A percentile compares a stretch with the other conserved stretches of the same genome.
phyloP scores from a whole-genome alignment of 2,888 invertebrate species.

The Ptychoptera albimana region DNA sequence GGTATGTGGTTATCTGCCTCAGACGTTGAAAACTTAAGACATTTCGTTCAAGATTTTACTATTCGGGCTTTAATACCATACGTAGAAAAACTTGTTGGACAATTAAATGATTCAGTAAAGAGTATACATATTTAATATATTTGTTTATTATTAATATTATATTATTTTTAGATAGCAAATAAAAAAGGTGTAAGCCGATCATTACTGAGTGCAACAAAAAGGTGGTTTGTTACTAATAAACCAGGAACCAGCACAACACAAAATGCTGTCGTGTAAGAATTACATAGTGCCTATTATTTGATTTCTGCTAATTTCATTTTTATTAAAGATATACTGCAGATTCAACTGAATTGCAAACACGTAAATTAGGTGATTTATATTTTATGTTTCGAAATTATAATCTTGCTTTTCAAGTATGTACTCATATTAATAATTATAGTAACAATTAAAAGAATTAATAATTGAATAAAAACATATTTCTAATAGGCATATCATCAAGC shows the following conservation, averaged over 20 bases:
- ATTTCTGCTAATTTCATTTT: conserved; percentile 1
- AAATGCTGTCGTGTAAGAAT: conserved; percentile 68
- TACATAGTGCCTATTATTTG: background rate
- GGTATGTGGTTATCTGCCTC: conserved; percentile 60
- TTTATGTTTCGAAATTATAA: conserved; percentile 92
- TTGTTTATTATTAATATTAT: conserved; percentile 4
- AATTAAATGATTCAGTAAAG: conserved; percentile 57
- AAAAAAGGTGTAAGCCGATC: conserved; percentile 89
- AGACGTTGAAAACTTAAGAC: conserved; percentile 73
- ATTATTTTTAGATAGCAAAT: conserved; percentile 45
- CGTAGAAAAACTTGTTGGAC: conserved; percentile 73
- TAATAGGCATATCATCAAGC: conserved; percentile 71
- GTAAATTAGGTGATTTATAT: conserved; percentile 86
- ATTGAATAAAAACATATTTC: background rate
- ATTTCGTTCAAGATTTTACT: conserved; percentile 76
- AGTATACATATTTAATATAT: background rate
- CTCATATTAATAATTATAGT: background rate
- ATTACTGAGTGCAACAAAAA: conserved; percentile 82
- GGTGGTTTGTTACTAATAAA: conserved; percentile 88
- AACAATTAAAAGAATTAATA: background rate
- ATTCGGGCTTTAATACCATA: conserved; percentile 76
- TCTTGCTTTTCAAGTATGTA: conserved; percentile 57
- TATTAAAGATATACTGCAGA: conserved; percentile 54
- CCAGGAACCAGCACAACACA: conserved; percentile 56
- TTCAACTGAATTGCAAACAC: conserved; percentile 80